Percentiles rank a stretch among this genome's conserved stretches.
phyloP scores from a whole-genome alignment of 2,888 invertebrate genomes.

The Trissoscelio sp. region DNA sequence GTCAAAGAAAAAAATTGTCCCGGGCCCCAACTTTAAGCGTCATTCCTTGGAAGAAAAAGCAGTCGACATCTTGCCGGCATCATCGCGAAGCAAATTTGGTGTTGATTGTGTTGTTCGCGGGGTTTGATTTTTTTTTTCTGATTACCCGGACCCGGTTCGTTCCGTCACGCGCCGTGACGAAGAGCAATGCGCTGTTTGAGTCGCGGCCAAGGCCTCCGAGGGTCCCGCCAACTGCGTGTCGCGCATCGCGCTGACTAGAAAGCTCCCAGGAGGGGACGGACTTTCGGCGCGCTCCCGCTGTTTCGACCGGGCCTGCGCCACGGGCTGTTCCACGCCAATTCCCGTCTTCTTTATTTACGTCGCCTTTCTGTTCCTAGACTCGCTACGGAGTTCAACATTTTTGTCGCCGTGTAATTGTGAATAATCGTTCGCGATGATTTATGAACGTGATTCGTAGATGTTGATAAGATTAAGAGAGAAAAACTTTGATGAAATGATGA shows the following conservation, averaged over 20 bases:
- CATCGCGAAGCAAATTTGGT: neutral
- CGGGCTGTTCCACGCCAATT: slow-evolving; percentile 27
- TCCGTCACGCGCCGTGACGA: slow-evolving; percentile 32
- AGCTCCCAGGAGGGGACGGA: slow-evolving; percentile 61
- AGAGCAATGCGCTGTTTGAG: slow-evolving; percentile 28
- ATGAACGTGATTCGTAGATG: too few species aligned
- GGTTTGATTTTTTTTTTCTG: neutral
- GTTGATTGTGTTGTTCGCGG: neutral
- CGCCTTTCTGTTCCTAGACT: slow-evolving; percentile 27
- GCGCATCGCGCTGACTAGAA: slow-evolving; percentile 67
- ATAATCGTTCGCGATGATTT: slow-evolving; percentile 32
- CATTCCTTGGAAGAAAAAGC: slow-evolving; percentile 46
- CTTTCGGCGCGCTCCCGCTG: slow-evolving; percentile 67
- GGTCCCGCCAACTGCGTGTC: slow-evolving; percentile 66
- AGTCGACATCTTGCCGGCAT: slow-evolving; percentile 34
- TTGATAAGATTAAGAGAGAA: too few species aligned
- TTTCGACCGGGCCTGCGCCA: slow-evolving; percentile 64
- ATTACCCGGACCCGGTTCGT: neutral
- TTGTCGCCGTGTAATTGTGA: slow-evolving; percentile 29
- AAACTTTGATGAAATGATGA: too few species aligned
- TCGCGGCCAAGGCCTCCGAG: slow-evolving; percentile 62
- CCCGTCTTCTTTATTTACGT: slow-evolving; percentile 45
- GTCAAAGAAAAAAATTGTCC: slow-evolving; percentile 52
- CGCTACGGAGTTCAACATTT: slow-evolving; percentile 17
- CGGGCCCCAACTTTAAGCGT: slow-evolving; percentile 46